These are phyloP conservation scores for Orestias chungarensis DNA, from an alignment of 2,797 vertebrate species.

Conservation along the genomic window DNA sequence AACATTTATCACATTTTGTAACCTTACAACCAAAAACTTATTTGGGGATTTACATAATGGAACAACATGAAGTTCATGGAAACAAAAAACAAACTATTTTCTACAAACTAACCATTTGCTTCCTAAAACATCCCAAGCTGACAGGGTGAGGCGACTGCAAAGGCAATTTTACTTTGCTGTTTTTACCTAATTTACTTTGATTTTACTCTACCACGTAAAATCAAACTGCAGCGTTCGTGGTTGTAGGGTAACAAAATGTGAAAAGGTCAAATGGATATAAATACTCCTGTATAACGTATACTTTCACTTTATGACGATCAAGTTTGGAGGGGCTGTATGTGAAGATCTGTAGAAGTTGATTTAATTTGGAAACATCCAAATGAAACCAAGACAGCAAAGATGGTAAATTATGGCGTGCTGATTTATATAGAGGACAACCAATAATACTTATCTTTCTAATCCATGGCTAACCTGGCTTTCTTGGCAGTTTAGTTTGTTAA, in stretches of 20 bases:
- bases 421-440: not conserved
- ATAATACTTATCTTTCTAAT: not conserved
- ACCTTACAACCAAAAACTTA: not conserved
- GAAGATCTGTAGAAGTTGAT: constrained; percentile 13
- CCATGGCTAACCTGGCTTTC: not conserved
- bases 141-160: no score
- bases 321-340: not conserved
- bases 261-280: not conserved
- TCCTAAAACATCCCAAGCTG: no score
- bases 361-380: constrained; percentile 7
- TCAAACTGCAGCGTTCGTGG: not conserved
- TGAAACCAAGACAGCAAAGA: constrained; percentile 4
- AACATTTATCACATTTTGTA: not conserved
- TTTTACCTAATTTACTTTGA: no score
- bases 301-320: no score
- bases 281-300: constrained; percentile 1
- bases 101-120: no score
- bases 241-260: not conserved
- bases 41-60: no score
- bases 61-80: no score
- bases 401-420: not conserved
- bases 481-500: constrained; percentile 1
- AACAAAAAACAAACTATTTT: no score
- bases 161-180: no score
- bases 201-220: not conserved